Base-by-base conservation (phyloP, 2,113 vertebrate genomes). In the Lipophrys pholis region DNA sequence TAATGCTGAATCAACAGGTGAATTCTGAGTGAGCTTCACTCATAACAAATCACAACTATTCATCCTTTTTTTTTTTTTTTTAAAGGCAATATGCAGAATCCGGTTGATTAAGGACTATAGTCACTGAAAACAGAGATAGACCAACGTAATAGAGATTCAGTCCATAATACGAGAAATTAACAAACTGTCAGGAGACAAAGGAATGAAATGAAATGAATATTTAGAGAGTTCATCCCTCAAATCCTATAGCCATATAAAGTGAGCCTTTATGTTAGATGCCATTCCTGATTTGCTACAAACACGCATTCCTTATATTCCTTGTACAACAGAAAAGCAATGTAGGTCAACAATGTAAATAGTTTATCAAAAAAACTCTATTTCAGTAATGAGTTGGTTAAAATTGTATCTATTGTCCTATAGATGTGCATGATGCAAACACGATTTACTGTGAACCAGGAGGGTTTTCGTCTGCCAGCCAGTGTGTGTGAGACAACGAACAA, bases 371-470 rank as follows among this genome's bases (percentile, higher is more conserved):
- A 30, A 30, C 21, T 30, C 2, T 30, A 30, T 30, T 30, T 30
- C 11, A 45, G 14, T 45, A 45, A 21, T 30, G 16, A 59, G 4
- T 6, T 0, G 56, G 16, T 36, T 30, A 30, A 41, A 8, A 52
- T 2, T 53, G 30, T 40, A 41, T 53, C 0, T 11, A 38, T 11
- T 12, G 36, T 45, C 17, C 64, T 39, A 2, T 14, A 36, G 8
- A 69, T 51, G 30, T 39, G 6, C n/a, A 35, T 75, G 8, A 62
- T 5, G 60, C 12, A 39, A 38, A 8, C 6, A 58, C 38, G 60
- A 64, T 52, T 76, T 62, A 3, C 41, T 41, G 16, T 43, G 54
- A 71, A 6, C 54, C 14, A 43, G 40, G n/a, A 46, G 17, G 15
- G 21, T n/a, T 43, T 48, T 30, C 15, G n/a, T 77, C 30, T 54